Conservation (phyloP, 1,140 invertebrate genomes). For the Akabosia matsudoensis region DNA sequence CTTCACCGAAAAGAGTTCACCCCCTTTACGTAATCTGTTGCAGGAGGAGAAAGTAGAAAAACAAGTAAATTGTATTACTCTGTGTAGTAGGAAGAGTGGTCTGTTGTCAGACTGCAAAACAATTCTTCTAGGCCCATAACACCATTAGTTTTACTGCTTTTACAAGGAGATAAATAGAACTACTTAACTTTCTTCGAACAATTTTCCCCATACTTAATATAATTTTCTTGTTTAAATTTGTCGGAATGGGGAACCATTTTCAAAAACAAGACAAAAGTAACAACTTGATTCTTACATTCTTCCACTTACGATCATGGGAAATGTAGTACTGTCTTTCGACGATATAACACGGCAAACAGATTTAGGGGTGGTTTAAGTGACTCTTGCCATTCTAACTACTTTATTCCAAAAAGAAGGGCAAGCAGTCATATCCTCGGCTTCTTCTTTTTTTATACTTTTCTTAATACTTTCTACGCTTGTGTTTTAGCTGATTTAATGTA, state of each 20-base stretch:
- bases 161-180: slow-evolving; percentile 13
- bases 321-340: too few species aligned
- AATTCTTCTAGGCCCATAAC: too few species aligned
- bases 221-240: slow-evolving; percentile 19
- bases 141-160: too few species aligned
- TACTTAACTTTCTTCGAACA: slow-evolving; percentile 16
- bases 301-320: too few species aligned
- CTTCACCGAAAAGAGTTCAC: not conserved
- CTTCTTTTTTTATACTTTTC: not conserved
- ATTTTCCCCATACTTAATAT: not conserved
- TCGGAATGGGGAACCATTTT: slow-evolving; percentile 11
- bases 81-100: too few species aligned
- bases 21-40: not conserved
- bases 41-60: too few species aligned
- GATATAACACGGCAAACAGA: not conserved
- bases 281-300: slow-evolving; percentile 9
- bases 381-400: not conserved
- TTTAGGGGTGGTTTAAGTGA: slow-evolving; percentile 10
- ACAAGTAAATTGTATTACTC: too few species aligned
- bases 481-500: slow-evolving; percentile 24
- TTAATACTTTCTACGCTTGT: too few species aligned
- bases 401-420: not conserved
- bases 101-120: too few species aligned
- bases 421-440: not conserved
- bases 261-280: not conserved